Evolutionary conservation across 1,140 invertebrate genomes (phyloP), one percentile per base, ranked within the genome.

Genomic region (Eupristina koningsbergeri): DNA sequence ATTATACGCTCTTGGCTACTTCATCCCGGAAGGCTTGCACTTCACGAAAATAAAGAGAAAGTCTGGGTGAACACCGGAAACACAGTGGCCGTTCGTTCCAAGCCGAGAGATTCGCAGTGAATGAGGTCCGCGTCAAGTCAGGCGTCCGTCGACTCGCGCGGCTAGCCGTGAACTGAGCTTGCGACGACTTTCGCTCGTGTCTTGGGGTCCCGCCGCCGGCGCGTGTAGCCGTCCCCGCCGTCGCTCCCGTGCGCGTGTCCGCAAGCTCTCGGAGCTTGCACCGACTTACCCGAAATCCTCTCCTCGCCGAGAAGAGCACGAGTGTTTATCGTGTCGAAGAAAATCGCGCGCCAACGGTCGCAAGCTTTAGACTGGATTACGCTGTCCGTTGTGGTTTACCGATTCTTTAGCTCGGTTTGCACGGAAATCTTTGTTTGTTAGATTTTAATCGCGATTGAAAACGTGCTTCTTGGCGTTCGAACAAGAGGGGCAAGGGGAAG

Each of bases 91-190:
- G 8, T 2, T 2, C 73, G 73, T 8, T 29, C 73, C 29, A 39
- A 19, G 41, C n/a, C 19, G 22, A 6, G 22, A 22, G 26, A 58
- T 3, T 22, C 29, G 34, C 29, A 89, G 88, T 89, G 36, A 78
- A 87, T 73, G 19, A 63, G 58, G 80, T 87, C 87, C 61, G 73
- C 85, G 88, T 22, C 84, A 2, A 15, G 77, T 34, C 85, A 85
- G 87, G 83, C 88, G 84, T 87, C 86, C 86, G 86, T 84, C 84
- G 80, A 85, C 22, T 39, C 76, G 26, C 86, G 86, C 87, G 87
- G 80, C 77, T 86, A 86, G 86, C 83, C 86, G 86, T 86, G 77
- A 89, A 89, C 89, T 89, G 86, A 87, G 47, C 86, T 84, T 86
- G 86, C 86, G 86, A 86, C 87, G n/a, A n/a, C n/a, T n/a, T n/a